These are phyloP conservation scores for Sisyra terminalis DNA, from an alignment of 2,888 invertebrate genomes.

Conservation along the genomic window DNA sequence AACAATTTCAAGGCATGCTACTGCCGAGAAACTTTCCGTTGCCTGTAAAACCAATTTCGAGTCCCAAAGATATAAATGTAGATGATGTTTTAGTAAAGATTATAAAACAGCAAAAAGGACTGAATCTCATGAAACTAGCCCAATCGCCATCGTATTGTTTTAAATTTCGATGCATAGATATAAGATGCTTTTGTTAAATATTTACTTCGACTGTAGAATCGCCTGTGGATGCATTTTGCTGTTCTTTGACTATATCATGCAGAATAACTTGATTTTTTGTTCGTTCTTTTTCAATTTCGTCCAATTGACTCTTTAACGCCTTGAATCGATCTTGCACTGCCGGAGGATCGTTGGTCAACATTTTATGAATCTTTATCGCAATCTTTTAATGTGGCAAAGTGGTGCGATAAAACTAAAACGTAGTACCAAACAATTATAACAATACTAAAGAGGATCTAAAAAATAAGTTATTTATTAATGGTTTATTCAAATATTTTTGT, in stretches of 20 bases:
- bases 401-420: conserved; percentile 29
- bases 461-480: background rate
- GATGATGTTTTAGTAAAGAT: too few species aligned
- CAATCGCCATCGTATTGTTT: too few species aligned
- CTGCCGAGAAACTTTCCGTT: too few species aligned
- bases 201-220: too few species aligned
- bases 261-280: conserved; percentile 66
- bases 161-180: too few species aligned
- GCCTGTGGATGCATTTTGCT: conserved; percentile 22
- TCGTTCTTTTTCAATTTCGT: conserved; percentile 68
- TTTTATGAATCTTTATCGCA: conserved; percentile 8
- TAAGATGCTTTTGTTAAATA: too few species aligned
- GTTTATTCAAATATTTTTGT: background rate
- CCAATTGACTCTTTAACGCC: conserved; percentile 55
- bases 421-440: conserved; percentile 34
- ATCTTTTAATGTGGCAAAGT: conserved; percentile 13
- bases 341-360: conserved; percentile 6
- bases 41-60: too few species aligned
- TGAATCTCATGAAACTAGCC: too few species aligned
- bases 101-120: too few species aligned
- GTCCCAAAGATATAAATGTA: too few species aligned
- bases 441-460: conserved; percentile 18
- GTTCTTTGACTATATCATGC: conserved; percentile 58
- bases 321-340: conserved; percentile 57
- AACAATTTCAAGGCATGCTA: too few species aligned